phyloP scores from a whole-genome alignment of 1,140 invertebrate genomes.

The Drosophila rhopaloa region DNA sequence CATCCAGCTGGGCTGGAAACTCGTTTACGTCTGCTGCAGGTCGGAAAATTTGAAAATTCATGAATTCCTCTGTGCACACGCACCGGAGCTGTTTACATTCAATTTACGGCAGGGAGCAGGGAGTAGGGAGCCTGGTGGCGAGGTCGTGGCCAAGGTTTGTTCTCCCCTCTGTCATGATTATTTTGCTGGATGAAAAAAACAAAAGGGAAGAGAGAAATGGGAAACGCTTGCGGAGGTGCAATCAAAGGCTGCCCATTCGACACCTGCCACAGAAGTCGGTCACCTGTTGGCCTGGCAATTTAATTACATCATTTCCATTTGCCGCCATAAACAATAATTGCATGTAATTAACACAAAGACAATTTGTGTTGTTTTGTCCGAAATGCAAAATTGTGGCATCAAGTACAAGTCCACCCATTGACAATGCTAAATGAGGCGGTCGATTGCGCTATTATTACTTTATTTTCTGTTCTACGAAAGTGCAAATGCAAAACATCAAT shows the following conservation, averaged over 20 bases:
- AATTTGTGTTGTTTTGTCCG: conserved; percentile 5
- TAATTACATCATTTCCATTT: conserved; percentile 43
- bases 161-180: conserved; percentile 31
- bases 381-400: conserved; percentile 20
- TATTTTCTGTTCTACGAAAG: conserved; percentile 29
- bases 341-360: conserved; percentile 36
- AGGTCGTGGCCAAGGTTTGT: conserved; percentile 13
- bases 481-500: conserved; percentile 22
- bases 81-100: conserved; percentile 54
- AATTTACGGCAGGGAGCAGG: conserved; percentile 26
- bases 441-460: conserved; percentile 17
- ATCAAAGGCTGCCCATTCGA: conserved; percentile 28
- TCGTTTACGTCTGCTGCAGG: conserved; percentile 28
- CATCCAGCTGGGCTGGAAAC: background rate
- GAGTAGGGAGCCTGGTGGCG: background rate
- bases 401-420: conserved; percentile 1
- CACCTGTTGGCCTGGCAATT: conserved; percentile 30
- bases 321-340: conserved; percentile 38
- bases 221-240: conserved; percentile 25
- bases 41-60: conserved; percentile 71
- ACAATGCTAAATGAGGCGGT: background rate
- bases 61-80: conserved; percentile 48
- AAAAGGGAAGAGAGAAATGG: conserved; percentile 1
- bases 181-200: conserved; percentile 33
- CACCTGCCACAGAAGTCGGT: conserved; percentile 10